Conservation (phyloP, 2,888 invertebrate genomes). For the Melanotus villosus region DNA sequence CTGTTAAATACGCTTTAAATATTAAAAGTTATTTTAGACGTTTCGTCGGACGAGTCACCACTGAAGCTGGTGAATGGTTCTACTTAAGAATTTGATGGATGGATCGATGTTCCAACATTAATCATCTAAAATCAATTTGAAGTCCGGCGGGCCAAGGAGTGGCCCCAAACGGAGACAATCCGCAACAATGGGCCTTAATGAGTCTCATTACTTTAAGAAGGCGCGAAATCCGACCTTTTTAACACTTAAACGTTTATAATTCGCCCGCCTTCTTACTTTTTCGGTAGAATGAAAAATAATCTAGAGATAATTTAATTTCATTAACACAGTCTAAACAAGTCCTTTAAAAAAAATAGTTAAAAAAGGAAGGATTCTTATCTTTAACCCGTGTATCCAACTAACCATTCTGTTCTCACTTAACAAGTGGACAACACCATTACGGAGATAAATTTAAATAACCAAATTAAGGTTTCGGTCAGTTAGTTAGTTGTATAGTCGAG, state of each 20-base stretch:
- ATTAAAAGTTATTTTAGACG: too few species aligned
- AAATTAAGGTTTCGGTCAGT: slow-evolving; percentile 37
- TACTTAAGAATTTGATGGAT: slow-evolving; percentile 65
- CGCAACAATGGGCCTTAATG: slow-evolving; percentile 61
- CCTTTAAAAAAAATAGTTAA: too few species aligned
- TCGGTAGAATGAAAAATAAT: slow-evolving; percentile 36
- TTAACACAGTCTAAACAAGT: slow-evolving; percentile 42
- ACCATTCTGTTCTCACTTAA: slow-evolving; percentile 34
- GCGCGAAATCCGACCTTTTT: slow-evolving; percentile 53
- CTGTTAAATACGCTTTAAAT: too few species aligned
- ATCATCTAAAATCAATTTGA: slow-evolving; percentile 66
- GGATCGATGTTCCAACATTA: slow-evolving; percentile 63
- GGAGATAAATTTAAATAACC: slow-evolving; percentile 45
- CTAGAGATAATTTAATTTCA: slow-evolving; percentile 43
- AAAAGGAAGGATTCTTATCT: slow-evolving; percentile 43
- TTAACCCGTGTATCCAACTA: slow-evolving; percentile 40
- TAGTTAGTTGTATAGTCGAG: too few species aligned
- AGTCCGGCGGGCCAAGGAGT: slow-evolving; percentile 56
- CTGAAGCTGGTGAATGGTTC: slow-evolving; percentile 60
- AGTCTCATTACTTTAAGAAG: slow-evolving; percentile 59
- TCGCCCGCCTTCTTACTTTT: too few species aligned
- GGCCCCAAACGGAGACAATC: slow-evolving; percentile 59
- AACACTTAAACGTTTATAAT: too few species aligned
- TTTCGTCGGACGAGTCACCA: slow-evolving; percentile 52
- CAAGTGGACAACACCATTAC: slow-evolving; percentile 42